Conservation (phyloP, 2,888 invertebrate species). For the Pyralis farinalis region DNA sequence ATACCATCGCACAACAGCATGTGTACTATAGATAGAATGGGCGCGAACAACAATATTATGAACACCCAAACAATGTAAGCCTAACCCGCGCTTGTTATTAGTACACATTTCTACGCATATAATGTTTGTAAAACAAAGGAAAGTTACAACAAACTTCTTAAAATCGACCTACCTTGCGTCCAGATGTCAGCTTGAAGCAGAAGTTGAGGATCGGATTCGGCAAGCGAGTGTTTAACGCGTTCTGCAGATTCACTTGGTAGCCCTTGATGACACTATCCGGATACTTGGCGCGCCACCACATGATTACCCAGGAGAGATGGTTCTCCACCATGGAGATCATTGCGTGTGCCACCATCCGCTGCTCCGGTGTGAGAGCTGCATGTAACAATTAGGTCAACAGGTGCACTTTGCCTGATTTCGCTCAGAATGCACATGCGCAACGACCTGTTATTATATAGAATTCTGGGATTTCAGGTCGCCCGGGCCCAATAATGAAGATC, state of each 20-base stretch:
- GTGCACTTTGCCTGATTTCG: constrained; percentile 14
- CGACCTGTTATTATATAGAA: constrained; percentile 28
- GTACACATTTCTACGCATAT: background rate
- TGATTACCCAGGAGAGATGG: constrained; percentile 94
- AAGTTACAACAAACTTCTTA: background rate
- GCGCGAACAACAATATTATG: too few relatives aligned
- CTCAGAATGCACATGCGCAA: constrained; percentile 57
- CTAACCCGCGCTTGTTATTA: background rate
- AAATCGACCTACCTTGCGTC: constrained; percentile 85
- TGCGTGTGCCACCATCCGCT: constrained; percentile 93
- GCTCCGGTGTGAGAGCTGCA: constrained; percentile 88
- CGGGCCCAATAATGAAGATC: constrained; percentile 11
- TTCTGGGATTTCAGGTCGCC: constrained; percentile 29
- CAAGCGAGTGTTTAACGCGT: constrained; percentile 91
- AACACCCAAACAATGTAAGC: too few relatives aligned
- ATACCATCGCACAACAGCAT: too few relatives aligned
- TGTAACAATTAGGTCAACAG: constrained; percentile 29
- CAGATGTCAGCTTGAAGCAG: constrained; percentile 93
- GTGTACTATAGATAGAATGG: too few relatives aligned
- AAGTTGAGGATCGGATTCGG: constrained; percentile 94
- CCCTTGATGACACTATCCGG: constrained; percentile 94
- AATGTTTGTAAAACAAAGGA: background rate
- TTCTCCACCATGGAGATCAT: constrained; percentile 97
- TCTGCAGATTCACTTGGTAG: constrained; percentile 95
- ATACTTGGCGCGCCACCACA: constrained; percentile 96